Conservation (phyloP, 2,113 vertebrate genomes). For the Coryphaenoides rupestris region DNA sequence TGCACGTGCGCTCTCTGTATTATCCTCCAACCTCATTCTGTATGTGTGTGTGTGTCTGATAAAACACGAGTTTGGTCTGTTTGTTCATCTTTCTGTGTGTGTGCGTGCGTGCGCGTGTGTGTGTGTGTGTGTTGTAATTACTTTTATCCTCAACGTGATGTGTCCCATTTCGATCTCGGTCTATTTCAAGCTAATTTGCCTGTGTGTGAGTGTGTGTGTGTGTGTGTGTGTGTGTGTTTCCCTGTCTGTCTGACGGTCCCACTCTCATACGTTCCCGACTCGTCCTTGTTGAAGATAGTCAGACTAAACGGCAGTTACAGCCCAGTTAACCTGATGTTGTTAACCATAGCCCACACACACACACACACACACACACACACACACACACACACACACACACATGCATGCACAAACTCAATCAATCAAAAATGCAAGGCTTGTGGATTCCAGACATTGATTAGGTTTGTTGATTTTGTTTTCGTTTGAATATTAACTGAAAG, state of each 20-base stretch:
- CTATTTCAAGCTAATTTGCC: no score
- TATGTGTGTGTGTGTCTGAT: no score
- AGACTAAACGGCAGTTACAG: slow-evolving; percentile 16
- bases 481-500: slow-evolving; percentile 16
- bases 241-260: not conserved
- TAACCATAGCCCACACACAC: not conserved
- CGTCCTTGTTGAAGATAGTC: slow-evolving; percentile 17
- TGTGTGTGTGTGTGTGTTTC: no score
- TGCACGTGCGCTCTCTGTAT: no score
- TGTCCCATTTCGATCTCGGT: no score
- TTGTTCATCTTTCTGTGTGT: no score
- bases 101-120: no score
- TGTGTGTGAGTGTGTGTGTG: no score
- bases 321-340: slow-evolving; percentile 1
- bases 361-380: slow-evolving; percentile 3
- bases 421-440: slow-evolving; percentile 7
- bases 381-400: slow-evolving; percentile 9
- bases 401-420: slow-evolving; percentile 9
- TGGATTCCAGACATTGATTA: slow-evolving; percentile 10
- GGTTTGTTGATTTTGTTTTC: slow-evolving; percentile 13
- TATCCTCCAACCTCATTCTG: no score
- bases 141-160: no score
- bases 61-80: no score
- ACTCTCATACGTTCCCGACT: not conserved
- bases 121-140: no score